Evolutionary conservation across 2,888 invertebrate genomes (phyloP).

Genomic region (Gnatocerus cornutus): DNA sequence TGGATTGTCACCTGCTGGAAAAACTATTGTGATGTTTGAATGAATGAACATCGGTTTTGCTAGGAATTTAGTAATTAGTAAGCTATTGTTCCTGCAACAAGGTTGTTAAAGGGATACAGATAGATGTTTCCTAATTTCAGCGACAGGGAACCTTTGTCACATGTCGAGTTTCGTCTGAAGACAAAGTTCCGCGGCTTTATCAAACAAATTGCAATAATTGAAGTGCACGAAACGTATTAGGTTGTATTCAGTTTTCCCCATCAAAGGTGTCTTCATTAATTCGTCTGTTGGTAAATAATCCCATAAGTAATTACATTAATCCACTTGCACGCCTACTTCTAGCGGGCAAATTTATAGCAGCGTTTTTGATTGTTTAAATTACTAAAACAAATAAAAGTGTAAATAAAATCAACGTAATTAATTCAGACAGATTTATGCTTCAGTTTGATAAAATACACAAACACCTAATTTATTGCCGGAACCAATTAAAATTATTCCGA

Average conservation of each 20-base stretch:
- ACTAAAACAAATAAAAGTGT: constrained; percentile 40
- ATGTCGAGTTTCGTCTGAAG: constrained; percentile 30
- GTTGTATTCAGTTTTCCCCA: constrained; percentile 17
- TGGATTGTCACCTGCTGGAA: neutral
- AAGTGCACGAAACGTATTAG: constrained; percentile 17
- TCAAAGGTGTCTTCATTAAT: constrained; percentile 33
- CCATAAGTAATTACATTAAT: constrained; percentile 27
- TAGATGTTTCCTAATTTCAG: constrained; percentile 27
- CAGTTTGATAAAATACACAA: constrained; percentile 46
- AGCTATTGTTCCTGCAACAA: constrained; percentile 28
- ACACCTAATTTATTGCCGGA: constrained; percentile 43
- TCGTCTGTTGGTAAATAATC: constrained; percentile 22
- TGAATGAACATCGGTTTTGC: constrained; percentile 11
- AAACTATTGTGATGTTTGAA: neutral
- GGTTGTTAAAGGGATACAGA: constrained; percentile 36
- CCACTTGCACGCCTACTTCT: constrained; percentile 9
- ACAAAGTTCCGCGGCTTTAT: neutral
- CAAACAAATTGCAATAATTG: constrained; percentile 28
- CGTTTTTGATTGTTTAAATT: constrained; percentile 32
- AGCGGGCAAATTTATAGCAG: neutral
- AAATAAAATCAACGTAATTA: constrained; percentile 46
- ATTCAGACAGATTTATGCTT: constrained; percentile 45
- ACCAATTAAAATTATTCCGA: constrained; percentile 47
- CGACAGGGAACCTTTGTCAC: constrained; percentile 35
- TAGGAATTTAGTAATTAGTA: constrained; percentile 30